Evolutionary conservation across 2,797 vertebrate species (phyloP).

Genomic region (Anguilla megastoma): DNA sequence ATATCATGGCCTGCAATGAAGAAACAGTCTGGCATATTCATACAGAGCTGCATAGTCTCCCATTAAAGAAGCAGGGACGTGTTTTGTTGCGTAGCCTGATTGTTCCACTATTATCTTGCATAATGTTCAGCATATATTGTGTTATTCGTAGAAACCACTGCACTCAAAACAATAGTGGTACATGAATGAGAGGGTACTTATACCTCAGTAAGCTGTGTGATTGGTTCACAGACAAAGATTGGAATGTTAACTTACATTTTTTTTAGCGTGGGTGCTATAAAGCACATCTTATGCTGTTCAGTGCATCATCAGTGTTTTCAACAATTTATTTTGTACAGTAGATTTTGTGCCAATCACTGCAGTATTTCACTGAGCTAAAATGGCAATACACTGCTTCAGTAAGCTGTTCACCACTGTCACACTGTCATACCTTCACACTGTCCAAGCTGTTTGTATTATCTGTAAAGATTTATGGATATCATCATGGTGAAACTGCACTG

Average conservation of each 20-base stretch:
- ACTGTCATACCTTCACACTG: not conserved
- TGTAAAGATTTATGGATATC: not conserved
- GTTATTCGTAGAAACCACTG: not conserved
- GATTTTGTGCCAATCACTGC: not conserved
- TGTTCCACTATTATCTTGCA: not conserved
- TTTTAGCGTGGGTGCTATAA: not conserved
- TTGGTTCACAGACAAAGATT: not conserved
- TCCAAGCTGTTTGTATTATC: not conserved
- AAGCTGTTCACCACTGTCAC: not conserved
- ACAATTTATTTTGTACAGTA: not conserved
- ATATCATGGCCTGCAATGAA: conserved; percentile 29
- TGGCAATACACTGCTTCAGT: not conserved
- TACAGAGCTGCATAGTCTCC: not conserved
- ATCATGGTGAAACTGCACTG: not conserved
- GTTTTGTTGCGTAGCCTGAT: not conserved
- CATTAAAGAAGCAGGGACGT: not conserved
- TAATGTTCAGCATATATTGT: not conserved
- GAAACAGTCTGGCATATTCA: not conserved
- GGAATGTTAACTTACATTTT: not conserved
- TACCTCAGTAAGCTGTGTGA: not conserved
- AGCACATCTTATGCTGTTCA: not conserved
- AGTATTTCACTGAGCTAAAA: conserved; percentile 5
- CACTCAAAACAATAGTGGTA: not conserved
- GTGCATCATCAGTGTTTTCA: not conserved
- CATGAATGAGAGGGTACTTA: not conserved